Conservation (phyloP, 35 echinoderm and acorn worm species). For the Lytechinus variegatus region DNA sequence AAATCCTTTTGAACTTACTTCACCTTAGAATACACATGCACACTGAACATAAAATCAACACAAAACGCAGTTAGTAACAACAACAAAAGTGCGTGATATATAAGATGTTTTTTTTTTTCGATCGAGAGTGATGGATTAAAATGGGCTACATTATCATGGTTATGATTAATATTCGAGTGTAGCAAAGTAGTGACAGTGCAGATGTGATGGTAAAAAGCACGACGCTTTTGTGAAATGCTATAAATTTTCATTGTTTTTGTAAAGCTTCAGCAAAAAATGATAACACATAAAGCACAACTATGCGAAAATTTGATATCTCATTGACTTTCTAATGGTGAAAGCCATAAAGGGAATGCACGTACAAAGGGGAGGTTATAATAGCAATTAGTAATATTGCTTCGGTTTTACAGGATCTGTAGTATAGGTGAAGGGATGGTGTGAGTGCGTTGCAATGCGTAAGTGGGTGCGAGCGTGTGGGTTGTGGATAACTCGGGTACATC, state of each 20-base stretch:
- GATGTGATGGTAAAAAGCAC: too few relatives aligned
- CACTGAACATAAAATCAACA: too few relatives aligned
- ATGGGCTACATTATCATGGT: too few relatives aligned
- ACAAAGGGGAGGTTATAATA: background rate
- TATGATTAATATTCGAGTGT: too few relatives aligned
- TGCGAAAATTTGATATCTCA: background rate
- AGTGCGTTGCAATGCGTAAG: conserved; percentile 24
- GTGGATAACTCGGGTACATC: background rate
- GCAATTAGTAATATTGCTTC: background rate
- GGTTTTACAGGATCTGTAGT: background rate
- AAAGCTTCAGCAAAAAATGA: background rate
- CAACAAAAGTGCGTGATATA: too few relatives aligned
- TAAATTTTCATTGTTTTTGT: background rate
- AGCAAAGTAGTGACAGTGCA: too few relatives aligned
- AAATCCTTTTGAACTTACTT: too few relatives aligned
- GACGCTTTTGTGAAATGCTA: too few relatives aligned
- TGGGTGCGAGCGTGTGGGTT: background rate
- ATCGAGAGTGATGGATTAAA: too few relatives aligned
- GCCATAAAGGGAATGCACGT: background rate
- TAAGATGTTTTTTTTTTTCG: too few relatives aligned
- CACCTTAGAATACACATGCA: too few relatives aligned
- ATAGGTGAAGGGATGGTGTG: background rate
- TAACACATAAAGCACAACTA: background rate
- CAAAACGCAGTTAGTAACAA: too few relatives aligned
- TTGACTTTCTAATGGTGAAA: background rate